Evolutionary conservation across 2,888 invertebrate species (phyloP).

Genomic region (Coelogynopora nodosa): DNA sequence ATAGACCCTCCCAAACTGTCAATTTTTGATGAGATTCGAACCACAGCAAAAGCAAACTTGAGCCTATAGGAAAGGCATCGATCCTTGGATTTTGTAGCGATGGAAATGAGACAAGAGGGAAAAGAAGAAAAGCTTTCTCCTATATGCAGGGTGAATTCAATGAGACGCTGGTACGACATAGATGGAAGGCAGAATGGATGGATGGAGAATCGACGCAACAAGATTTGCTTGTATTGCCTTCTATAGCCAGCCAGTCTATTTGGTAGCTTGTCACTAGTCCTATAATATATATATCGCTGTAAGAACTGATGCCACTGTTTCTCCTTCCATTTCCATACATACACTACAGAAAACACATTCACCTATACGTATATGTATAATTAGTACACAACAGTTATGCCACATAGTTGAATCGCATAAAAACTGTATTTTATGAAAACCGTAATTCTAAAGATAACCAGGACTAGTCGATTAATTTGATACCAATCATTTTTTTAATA

Average conservation of each 20-base stretch:
- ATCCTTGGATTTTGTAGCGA: not conserved
- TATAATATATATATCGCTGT: not conserved
- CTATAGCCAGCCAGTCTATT: not conserved
- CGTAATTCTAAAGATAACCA: too few species aligned
- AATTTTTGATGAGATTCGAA: slow-evolving; percentile 26
- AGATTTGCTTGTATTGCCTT: not conserved
- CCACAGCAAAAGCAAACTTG: not conserved
- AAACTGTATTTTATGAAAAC: too few species aligned
- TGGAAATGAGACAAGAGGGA: not conserved
- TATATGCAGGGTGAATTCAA: not conserved
- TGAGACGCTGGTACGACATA: not conserved
- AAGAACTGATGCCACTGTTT: not conserved
- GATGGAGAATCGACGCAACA: not conserved
- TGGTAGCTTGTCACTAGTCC: not conserved
- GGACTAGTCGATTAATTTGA: too few species aligned
- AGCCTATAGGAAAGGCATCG: not conserved
- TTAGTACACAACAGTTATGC: too few species aligned
- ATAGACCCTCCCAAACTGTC: too few species aligned
- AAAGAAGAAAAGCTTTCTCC: slow-evolving; percentile 1
- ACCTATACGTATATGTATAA: too few species aligned
- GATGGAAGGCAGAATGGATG: not conserved
- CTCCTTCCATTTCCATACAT: not conserved
- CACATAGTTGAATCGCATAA: too few species aligned
- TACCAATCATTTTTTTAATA: too few species aligned
- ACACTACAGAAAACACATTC: too few species aligned